These are phyloP conservation scores for Apis dorsata DNA, from an alignment of 1,140 invertebrate species.

Conservation along the genomic window DNA sequence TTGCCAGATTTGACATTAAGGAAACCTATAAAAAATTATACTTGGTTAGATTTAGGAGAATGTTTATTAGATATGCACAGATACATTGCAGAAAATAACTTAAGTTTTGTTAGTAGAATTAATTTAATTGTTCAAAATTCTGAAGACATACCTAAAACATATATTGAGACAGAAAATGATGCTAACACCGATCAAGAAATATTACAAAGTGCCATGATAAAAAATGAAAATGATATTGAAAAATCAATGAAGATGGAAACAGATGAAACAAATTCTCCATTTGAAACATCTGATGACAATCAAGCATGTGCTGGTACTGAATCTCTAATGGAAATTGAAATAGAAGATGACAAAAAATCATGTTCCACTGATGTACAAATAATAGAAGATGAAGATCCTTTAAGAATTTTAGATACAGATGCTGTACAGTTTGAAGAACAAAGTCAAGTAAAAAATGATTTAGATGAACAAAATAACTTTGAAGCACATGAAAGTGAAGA, in stretches of 20 bases:
- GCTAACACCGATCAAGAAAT: conserved; percentile 66
- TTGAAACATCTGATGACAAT: conserved; percentile 63
- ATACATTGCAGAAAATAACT: conserved; percentile 82
- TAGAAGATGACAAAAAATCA: conserved; percentile 73
- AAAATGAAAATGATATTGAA: conserved; percentile 64
- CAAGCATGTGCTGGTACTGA: conserved; percentile 53
- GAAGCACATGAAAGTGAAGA: conserved; percentile 48
- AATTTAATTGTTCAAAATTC: conserved; percentile 54
- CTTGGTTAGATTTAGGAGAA: conserved; percentile 86
- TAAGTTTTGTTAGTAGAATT: conserved; percentile 74
- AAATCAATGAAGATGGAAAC: conserved; percentile 70
- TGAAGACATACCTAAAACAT: conserved; percentile 23
- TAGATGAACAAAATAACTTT: conserved; percentile 45
- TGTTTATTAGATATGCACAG: conserved; percentile 85
- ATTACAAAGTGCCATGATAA: conserved; percentile 46
- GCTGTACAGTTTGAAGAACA: conserved; percentile 57
- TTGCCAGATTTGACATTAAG: conserved; percentile 82
- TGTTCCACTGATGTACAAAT: conserved; percentile 73
- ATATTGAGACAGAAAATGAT: conserved; percentile 39
- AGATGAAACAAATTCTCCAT: conserved; percentile 60
- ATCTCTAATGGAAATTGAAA: conserved; percentile 65
- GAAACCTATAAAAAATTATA: conserved; percentile 82
- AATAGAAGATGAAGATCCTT: conserved; percentile 74
- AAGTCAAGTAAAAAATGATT: conserved; percentile 50
- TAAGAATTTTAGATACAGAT: conserved; percentile 65